These are phyloP conservation scores for Sycobia sp. DNA, from an alignment of 1,140 invertebrate genomes.

Conservation along the genomic window DNA sequence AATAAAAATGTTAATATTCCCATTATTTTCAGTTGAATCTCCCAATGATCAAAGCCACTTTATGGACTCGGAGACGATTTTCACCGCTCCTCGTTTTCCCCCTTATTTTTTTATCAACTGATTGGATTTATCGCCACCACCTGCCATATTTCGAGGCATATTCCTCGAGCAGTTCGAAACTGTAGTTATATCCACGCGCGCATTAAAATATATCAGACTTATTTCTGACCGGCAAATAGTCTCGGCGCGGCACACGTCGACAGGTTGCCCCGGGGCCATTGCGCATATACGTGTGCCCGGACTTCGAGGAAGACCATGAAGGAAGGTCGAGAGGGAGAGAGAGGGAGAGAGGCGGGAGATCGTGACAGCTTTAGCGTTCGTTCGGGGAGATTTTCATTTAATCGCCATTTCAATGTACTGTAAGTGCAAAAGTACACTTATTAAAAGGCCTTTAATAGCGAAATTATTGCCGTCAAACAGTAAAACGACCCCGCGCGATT, in stretches of 20 bases:
- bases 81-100: too few species aligned
- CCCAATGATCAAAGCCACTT: too few species aligned
- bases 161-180: neutral
- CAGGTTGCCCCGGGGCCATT: too few species aligned
- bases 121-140: too few species aligned
- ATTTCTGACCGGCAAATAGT: conserved; percentile 17
- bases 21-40: too few species aligned
- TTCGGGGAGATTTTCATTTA: conserved; percentile 19
- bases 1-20: too few species aligned
- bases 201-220: conserved; percentile 22
- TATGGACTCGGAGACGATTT: too few species aligned
- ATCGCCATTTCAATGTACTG: conserved; percentile 15
- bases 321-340: too few species aligned
- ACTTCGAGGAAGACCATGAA: neutral
- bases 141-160: conserved; percentile 4
- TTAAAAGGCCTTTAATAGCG: conserved; percentile 20
- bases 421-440: conserved; percentile 21
- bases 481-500: conserved; percentile 2
- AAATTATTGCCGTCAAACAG: conserved; percentile 15
- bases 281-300: conserved; percentile 1
- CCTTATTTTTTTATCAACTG: too few species aligned
- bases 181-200: conserved; percentile 2
- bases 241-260: too few species aligned
- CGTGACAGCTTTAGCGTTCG: conserved; percentile 22
- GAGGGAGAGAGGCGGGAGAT: too few species aligned